Base-by-base conservation (phyloP, 2,888 invertebrate species). In the Colletes collaris region DNA sequence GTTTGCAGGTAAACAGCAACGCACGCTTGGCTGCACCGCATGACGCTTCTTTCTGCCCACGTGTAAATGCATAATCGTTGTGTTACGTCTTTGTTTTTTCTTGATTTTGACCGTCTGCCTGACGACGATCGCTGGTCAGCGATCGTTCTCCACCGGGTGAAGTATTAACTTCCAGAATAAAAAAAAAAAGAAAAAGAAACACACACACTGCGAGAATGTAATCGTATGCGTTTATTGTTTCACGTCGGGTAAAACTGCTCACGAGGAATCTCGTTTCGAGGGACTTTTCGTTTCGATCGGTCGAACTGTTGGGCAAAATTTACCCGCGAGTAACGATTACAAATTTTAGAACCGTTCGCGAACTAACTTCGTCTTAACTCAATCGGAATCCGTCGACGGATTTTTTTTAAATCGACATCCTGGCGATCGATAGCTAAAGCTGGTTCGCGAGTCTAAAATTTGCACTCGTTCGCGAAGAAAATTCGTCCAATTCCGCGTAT, bases 1-100 rank as follows among this genome's bases (percentile, higher is more conserved):
- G 81, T 97, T 97, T 94, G 97, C 97, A 93, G 97, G 97, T 97
- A 93, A 95, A 92, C 92, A 91, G 89, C 93, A 92, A 91, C 92
- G 91, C 89, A 92, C 92, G 92, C 93, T 93, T 93, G 92, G 92
- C 92, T 93, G 93, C 92, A 93, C 93, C 92, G 93, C 93, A 93
- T 93, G 93, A 93, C 91, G 93, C 93, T 93, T 93, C 90, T 82
- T 88, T 88, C 85, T 89, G 89, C 91, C 91, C 91, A 91, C 90
- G 90, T 92, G 90, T 92, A 91, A 90, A 89, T 92, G 92, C 92
- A 91, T 92, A 89, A 85, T 90, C 90, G 90, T 92, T 91, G 89
- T 92, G 86, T 91, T 89, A 82, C 90, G 89, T 91, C 90, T 91
- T 87, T 91, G 89, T 89, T 90, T 88, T 88, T 89, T 89, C 73